These are phyloP conservation scores for Meteorus colon DNA, from an alignment of 2,888 invertebrate genomes.

Conservation along the genomic window DNA sequence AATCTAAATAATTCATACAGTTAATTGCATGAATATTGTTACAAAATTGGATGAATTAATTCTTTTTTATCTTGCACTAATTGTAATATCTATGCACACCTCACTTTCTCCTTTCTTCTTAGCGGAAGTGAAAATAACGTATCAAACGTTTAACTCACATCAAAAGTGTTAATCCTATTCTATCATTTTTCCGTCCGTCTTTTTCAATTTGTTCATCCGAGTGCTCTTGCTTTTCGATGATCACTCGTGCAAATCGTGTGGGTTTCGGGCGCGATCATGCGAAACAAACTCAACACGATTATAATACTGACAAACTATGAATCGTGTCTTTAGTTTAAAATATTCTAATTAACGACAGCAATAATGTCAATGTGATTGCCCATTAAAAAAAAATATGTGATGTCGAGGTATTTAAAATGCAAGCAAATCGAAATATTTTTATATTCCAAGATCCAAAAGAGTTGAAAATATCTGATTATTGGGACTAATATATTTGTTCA, in stretches of 20 bases:
- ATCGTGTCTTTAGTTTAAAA: too few relatives aligned
- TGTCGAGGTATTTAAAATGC: neutral
- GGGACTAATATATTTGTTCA: constrained; percentile 7
- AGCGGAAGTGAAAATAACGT: constrained; percentile 65
- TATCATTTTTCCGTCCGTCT: neutral
- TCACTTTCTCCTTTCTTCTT: constrained; percentile 65
- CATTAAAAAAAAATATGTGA: neutral
- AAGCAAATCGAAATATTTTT: neutral
- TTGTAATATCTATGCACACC: constrained; percentile 24
- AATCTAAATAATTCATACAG: neutral
- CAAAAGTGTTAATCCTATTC: neutral
- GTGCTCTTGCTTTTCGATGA: neutral
- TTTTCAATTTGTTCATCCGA: neutral
- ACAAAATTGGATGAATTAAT: constrained; percentile 27
- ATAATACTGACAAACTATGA: neutral
- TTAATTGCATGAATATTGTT: constrained; percentile 1
- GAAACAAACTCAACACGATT: neutral
- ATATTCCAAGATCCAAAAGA: neutral
- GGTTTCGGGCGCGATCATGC: neutral
- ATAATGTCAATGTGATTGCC: neutral
- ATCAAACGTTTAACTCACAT: neutral
- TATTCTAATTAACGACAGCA: too few relatives aligned
- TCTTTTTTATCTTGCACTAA: constrained; percentile 28
- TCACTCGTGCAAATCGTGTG: constrained; percentile 29
- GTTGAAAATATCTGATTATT: neutral